These are phyloP conservation scores for Stomatorhinus ivindoensis DNA, from an alignment of 2,113 vertebrate species.

Conservation along the genomic window DNA sequence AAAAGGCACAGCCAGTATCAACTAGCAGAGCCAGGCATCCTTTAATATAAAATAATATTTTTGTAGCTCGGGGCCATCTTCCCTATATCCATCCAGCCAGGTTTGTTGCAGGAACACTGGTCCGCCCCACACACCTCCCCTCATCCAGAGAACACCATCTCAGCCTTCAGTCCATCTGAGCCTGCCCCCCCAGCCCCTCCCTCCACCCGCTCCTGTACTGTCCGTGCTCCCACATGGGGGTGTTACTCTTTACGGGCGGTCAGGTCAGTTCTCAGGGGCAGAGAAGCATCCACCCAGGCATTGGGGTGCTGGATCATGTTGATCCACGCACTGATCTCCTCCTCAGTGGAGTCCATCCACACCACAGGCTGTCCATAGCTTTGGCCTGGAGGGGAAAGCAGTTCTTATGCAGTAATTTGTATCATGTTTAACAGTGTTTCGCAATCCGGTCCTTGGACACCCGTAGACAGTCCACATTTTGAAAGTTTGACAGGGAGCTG, in stretches of 20 bases:
- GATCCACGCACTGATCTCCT: constrained; percentile 73
- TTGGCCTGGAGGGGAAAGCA: constrained; percentile 53
- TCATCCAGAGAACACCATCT: not conserved
- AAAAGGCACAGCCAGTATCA: not conserved
- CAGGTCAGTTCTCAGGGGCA: constrained; percentile 79
- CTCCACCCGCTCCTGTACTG: not conserved
- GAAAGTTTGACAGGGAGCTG: not conserved
- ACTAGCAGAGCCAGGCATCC: constrained; percentile 4
- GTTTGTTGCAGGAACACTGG: not conserved
- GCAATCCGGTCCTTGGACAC: not conserved
- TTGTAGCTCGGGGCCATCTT: not conserved
- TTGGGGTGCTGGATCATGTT: constrained; percentile 69
- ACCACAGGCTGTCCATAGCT: constrained; percentile 79
- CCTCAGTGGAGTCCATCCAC: constrained; percentile 92
- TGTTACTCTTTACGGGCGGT: constrained; percentile 43
- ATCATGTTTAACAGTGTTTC: not conserved
- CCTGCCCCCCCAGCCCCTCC: not conserved
- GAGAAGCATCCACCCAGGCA: constrained; percentile 73
- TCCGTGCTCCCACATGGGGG: not conserved
- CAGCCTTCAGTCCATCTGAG: not conserved
- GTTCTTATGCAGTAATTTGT: not conserved
- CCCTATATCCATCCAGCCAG: not conserved
- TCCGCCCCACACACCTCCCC: not conserved
- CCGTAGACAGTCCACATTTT: not conserved
- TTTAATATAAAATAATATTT: constrained; percentile 7